Base-by-base conservation (phyloP, 2,888 invertebrate genomes). In the Scaptomyza cyrtandrae region DNA sequence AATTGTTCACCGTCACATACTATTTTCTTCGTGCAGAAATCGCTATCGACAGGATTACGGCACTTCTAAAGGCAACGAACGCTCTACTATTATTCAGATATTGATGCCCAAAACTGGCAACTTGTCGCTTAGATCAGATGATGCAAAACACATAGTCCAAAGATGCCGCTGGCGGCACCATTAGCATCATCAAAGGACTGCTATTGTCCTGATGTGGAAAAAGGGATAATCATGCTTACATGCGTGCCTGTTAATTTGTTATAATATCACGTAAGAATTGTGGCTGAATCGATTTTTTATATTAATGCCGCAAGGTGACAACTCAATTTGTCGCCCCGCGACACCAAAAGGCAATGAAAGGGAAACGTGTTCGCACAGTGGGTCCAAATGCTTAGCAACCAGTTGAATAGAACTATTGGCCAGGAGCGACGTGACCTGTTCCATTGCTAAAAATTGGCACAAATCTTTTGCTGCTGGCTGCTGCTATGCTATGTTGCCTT, bases 301-400 rank as follows among this genome's bases (percentile, higher is more conserved):
- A 80, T 78, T 78, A 89, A 84, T 82, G 73, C 71, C 67, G 67
- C 77, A 61, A 73, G 74, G 80, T 82, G 86, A 89, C 88, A 86
- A 77, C 77, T 83, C 85, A 86, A 89, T 89, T 85, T 80, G 70
- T 65, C 61, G 71, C 62, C 46, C 43, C 41, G 41, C 63, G 33
- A 60, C 70, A 43, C 16, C 48, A 35, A n/a, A 19, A 6, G 16
- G 6, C 37, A 52, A 37, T 6, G 13, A 11, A 37, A 24, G 24
- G 24, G 14, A 52, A 54, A 80, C 85, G 88, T 86, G 85, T 60
- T 52, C 41, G 56, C 67, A 72, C 66, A 83, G 62, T 78, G 60
- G 69, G 41, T 44, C 13, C 16, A 46, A 44, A 52, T 35, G 72
- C 79, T 83, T 86, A 88, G 72, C 58, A 72, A 84, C 78, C 44